Evolutionary conservation across 1,140 invertebrate genomes (phyloP).

Genomic region (Heliconius melpomene): DNA sequence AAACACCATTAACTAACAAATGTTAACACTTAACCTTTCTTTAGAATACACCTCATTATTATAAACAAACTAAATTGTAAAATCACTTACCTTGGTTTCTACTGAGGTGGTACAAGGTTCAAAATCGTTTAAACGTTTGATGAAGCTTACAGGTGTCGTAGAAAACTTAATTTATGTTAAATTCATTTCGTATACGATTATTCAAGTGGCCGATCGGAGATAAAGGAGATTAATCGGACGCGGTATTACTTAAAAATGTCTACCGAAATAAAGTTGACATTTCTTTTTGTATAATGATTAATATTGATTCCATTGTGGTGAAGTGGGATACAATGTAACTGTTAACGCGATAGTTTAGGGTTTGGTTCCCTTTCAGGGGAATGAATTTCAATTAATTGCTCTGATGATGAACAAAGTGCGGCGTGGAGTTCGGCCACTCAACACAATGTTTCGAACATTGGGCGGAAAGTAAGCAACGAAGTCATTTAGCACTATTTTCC

Average conservation of each 20-base stretch:
- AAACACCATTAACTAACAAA: slow-evolving; percentile 77
- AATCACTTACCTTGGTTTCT: slow-evolving; percentile 22
- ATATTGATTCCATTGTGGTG: neutral
- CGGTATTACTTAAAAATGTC: slow-evolving; percentile 63
- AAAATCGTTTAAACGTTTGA: slow-evolving; percentile 24
- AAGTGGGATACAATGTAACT: too few species aligned
- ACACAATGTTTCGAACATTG: neutral
- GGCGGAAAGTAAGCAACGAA: too few species aligned
- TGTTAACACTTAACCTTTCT: slow-evolving; percentile 79
- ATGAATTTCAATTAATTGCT: neutral
- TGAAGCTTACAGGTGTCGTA: slow-evolving; percentile 64
- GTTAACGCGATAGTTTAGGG: neutral
- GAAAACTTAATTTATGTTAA: slow-evolving; percentile 80
- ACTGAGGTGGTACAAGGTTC: slow-evolving; percentile 33
- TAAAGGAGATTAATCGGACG: slow-evolving; percentile 75
- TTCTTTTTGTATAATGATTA: slow-evolving; percentile 20
- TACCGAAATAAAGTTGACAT: slow-evolving; percentile 47
- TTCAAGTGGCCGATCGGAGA: slow-evolving; percentile 70
- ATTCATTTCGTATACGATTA: slow-evolving; percentile 70
- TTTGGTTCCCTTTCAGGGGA: neutral
- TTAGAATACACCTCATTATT: slow-evolving; percentile 72
- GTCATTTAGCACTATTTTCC: too few species aligned
- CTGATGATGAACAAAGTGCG: neutral
- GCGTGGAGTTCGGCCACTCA: neutral
- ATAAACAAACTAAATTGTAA: slow-evolving; percentile 44